phyloP scores from a whole-genome alignment of 2,797 vertebrate genomes.

The Alosa sapidissima region DNA sequence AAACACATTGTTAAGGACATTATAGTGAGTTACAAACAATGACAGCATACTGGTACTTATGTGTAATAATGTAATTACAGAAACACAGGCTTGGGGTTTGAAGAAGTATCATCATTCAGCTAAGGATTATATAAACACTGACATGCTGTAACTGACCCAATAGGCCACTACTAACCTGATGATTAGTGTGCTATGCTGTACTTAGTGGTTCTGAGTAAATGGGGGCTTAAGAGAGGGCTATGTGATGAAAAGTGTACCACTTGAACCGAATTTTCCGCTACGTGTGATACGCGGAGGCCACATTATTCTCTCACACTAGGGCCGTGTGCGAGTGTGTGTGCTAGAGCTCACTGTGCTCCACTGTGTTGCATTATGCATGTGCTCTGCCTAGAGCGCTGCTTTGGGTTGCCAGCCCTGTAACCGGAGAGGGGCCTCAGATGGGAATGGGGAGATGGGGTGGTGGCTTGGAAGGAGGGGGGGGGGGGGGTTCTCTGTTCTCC shows the following conservation, averaged over 20 bases:
- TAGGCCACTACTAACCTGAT: neutral
- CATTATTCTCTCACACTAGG: conserved; percentile 2
- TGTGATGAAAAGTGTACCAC: neutral
- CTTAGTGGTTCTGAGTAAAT: neutral
- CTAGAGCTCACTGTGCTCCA: neutral
- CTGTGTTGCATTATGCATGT: conserved; percentile 47
- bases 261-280: no score
- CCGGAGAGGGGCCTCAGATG: conserved; percentile 54
- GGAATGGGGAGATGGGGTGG: conserved; percentile 46
- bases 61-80: neutral
- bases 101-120: neutral
- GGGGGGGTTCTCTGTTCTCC: neutral
- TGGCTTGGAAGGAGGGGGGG: neutral
- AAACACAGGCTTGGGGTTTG: neutral
- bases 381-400: conserved; percentile 33
- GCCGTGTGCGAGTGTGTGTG: neutral
- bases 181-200: neutral
- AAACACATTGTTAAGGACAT: neutral
- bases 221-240: neutral
- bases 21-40: neutral
- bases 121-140: neutral
- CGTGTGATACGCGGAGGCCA: neutral
- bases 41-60: conserved; percentile 7
- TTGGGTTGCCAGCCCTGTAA: conserved; percentile 57
- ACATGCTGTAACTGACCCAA: neutral